Percentiles rank a stretch among this genome's conserved stretches.
Conservation (phyloP, 2,113 vertebrate genomes). For the Pluvialis apricaria region DNA sequence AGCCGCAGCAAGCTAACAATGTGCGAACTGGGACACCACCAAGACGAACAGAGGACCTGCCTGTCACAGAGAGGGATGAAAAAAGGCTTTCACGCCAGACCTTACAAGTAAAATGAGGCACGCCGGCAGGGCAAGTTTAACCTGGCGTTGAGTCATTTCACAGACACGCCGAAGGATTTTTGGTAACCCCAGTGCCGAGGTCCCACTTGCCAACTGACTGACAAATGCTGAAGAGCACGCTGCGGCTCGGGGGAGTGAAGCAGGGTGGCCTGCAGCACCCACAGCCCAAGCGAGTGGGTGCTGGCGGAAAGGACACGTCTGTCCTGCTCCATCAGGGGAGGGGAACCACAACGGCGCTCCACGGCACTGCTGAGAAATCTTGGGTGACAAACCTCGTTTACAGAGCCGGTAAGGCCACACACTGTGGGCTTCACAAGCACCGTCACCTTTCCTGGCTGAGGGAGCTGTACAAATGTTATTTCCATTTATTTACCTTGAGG, state of each 20-base stretch:
- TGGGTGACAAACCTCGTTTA: background rate
- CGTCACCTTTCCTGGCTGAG: background rate
- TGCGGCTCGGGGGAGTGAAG: background rate
- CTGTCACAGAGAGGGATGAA: background rate
- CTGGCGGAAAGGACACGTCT: background rate
- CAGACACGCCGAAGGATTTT: background rate
- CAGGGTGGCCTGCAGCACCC: background rate
- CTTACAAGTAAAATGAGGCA: background rate
- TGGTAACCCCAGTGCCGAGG: accelerated
- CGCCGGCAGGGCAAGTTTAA: accelerated
- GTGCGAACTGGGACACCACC: background rate
- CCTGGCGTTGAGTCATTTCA: background rate
- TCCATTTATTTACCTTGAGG: background rate
- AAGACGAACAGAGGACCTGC: background rate
- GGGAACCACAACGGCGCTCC: accelerated
- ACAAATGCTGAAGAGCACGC: background rate
- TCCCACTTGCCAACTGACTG: accelerated
- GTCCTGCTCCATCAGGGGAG: background rate
- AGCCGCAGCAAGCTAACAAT: background rate
- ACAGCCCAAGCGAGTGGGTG: background rate
- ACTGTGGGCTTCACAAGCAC: background rate
- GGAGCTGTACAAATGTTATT: background rate
- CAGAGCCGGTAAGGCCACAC: background rate
- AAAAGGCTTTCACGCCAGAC: background rate
- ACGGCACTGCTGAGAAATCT: no score